Evolutionary conservation across 2,113 vertebrate species (phyloP).

Genomic region (Amphiprion ocellaris): DNA sequence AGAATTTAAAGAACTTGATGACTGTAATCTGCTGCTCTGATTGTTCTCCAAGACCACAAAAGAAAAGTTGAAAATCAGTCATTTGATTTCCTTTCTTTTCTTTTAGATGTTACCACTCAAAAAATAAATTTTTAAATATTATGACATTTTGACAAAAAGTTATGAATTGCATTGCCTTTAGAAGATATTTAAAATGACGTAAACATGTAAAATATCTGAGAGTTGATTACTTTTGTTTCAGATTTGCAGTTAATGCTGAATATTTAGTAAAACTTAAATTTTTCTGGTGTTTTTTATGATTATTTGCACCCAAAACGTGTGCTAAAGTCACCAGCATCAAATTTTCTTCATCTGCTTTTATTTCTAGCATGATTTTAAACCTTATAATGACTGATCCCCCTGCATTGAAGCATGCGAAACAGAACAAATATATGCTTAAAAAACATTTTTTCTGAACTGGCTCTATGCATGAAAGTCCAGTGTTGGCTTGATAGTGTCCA

Average conservation of each 20-base stretch:
- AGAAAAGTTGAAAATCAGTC: background rate
- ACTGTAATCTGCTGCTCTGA: background rate
- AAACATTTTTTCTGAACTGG: background rate
- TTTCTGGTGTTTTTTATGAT: background rate
- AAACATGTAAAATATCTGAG: background rate
- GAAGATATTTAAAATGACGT: background rate
- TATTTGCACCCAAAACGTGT: background rate
- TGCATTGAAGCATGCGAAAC: constrained; percentile 3
- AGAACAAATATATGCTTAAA: background rate
- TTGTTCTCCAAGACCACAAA: background rate
- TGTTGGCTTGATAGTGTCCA: background rate
- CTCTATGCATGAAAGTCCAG: constrained; percentile 12
- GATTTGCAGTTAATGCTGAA: background rate
- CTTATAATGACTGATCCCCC: background rate
- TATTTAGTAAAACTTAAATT: constrained; percentile 7
- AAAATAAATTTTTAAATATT: background rate
- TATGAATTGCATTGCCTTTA: background rate
- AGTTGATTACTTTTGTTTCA: constrained; percentile 7
- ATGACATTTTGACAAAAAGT: background rate
- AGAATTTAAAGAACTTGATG: background rate
- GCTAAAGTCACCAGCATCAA: background rate
- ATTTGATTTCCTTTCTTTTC: background rate
- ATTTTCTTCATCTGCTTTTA: background rate
- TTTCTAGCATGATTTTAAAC: background rate
- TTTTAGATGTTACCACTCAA: constrained; percentile 4